phyloP scores from a whole-genome alignment of 92 coral and sea anemone genomes.

The Plumapathes pennacea region DNA sequence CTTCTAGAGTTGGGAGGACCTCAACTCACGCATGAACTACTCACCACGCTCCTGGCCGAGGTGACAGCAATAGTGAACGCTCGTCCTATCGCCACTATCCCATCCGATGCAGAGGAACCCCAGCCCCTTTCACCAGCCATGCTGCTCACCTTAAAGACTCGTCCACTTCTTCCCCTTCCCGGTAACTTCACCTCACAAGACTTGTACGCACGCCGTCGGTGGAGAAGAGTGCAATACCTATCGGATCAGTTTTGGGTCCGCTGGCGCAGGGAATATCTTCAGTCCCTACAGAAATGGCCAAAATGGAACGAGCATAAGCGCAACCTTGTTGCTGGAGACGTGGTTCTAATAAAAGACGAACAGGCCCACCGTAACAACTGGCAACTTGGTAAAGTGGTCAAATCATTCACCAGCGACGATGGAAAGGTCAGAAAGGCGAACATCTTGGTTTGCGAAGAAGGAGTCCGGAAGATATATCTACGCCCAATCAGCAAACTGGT shows the following conservation, averaged over 20 bases:
- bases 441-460: too few relatives aligned
- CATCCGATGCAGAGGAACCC: background rate
- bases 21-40: slow-evolving; percentile 4
- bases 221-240: slow-evolving; percentile 13
- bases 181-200: slow-evolving; percentile 10
- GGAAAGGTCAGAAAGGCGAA: too few relatives aligned
- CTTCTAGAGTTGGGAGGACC: slow-evolving; percentile 1
- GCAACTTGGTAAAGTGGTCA: too few relatives aligned
- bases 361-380: background rate
- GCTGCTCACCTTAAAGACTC: background rate
- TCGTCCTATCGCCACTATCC: background rate
- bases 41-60: background rate
- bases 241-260: too few relatives aligned
- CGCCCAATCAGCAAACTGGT: too few relatives aligned
- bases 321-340: background rate
- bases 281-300: slow-evolving; percentile 6
- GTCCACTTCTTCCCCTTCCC: slow-evolving; percentile 2
- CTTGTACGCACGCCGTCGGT: slow-evolving; percentile 18
- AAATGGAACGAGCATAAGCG: slow-evolving; percentile 6
- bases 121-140: too few relatives aligned
- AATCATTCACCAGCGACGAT: too few relatives aligned
- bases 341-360: background rate
- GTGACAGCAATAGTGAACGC: background rate
- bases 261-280: background rate
- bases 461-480: too few relatives aligned